A percentile compares a stretch with the other conserved stretches of the same genome.
Conservation (phyloP, 2,113 vertebrate genomes). For the Gymnorhina tibicen region DNA sequence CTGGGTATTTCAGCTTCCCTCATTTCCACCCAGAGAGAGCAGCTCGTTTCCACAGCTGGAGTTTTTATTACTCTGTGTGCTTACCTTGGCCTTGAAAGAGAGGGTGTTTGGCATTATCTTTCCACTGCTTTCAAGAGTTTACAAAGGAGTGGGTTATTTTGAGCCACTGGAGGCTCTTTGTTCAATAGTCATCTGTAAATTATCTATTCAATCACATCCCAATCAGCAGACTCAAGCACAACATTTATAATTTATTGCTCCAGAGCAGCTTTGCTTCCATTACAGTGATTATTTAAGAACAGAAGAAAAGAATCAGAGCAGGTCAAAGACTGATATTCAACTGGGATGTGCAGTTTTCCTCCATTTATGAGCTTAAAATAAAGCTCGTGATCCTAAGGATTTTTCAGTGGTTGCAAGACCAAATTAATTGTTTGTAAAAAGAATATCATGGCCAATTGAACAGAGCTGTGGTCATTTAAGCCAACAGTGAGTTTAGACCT, state of each 20-base stretch:
- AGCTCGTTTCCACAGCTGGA: neutral
- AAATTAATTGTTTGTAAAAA: neutral
- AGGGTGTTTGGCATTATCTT: neutral
- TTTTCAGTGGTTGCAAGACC: neutral
- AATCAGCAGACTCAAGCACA: neutral
- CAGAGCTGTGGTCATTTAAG: neutral
- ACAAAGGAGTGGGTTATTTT: neutral
- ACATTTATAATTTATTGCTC: neutral
- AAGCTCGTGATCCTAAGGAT: neutral
- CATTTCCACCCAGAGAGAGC: neutral
- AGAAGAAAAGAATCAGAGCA: neutral
- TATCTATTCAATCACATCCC: neutral
- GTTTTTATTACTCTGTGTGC: neutral
- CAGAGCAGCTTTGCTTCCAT: neutral
- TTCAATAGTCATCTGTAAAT: neutral
- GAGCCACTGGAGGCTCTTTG: neutral
- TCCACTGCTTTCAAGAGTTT: neutral
- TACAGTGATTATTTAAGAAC: neutral
- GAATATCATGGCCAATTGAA: neutral
- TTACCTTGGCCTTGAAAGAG: neutral
- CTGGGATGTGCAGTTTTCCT: neutral
- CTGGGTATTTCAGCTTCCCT: neutral
- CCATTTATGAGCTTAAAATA: neutral
- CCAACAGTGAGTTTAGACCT: neutral
- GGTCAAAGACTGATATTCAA: neutral